Evolutionary conservation across 1,140 invertebrate genomes (phyloP).

Genomic region (Dendrolimus kikuchii): DNA sequence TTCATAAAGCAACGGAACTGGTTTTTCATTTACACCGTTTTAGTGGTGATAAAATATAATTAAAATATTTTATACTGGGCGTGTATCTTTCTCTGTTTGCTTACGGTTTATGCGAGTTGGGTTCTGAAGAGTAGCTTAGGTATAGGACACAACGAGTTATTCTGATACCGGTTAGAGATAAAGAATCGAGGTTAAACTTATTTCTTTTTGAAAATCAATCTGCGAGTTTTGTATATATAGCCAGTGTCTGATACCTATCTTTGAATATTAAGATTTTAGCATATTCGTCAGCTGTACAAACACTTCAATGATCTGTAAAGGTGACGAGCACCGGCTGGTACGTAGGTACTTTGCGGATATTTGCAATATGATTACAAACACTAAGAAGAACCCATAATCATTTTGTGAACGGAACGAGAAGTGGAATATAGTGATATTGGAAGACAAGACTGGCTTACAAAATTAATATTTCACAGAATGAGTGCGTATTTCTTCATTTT

Average conservation of each 20-base stretch:
- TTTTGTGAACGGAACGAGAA: too few species aligned
- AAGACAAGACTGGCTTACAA: too few species aligned
- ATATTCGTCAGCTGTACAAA: neutral
- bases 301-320: neutral
- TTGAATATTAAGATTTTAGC: neutral
- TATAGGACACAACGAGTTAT: slow-evolving; percentile 20
- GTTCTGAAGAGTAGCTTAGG: slow-evolving; percentile 38
- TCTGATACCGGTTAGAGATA: too few species aligned
- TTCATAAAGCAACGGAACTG: slow-evolving; percentile 45
- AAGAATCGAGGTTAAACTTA: too few species aligned
- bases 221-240: neutral
- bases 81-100: slow-evolving; percentile 40
- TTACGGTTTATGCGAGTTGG: slow-evolving; percentile 42
- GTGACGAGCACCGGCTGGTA: neutral
- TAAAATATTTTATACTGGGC: slow-evolving; percentile 62
- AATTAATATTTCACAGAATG: too few species aligned
- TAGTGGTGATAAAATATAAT: slow-evolving; percentile 67
- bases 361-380: too few species aligned
- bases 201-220: neutral
- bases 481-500: too few species aligned
- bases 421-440: too few species aligned
- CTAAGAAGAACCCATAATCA: too few species aligned
- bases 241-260: neutral
- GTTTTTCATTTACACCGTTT: slow-evolving; percentile 67
- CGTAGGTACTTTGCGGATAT: too few species aligned